Evolutionary conservation across 2,888 invertebrate genomes (phyloP), one percentile per base, ranked within the genome.

Genomic region (Drosophila mulleri): DNA sequence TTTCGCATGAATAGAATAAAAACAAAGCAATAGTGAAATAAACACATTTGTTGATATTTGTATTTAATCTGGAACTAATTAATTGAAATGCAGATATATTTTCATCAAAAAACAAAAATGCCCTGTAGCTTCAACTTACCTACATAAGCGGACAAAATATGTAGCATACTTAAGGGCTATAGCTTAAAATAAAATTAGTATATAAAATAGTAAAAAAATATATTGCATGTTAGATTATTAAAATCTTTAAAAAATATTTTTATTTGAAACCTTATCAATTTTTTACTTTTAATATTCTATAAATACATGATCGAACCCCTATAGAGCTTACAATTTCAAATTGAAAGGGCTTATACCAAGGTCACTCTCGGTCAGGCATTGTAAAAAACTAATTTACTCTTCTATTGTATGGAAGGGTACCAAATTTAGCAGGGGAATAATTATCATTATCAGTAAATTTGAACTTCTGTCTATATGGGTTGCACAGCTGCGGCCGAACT

Each of bases 401-500:
- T 48, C 12, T 8, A 9, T 29, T 29, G 8, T 8, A 29, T 29
- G 29, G 29, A 2, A 29, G 29, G 29, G 26, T 26, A 26, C 26
- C 6, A 29, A 29, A 29, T 29, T 29, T 29, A 8, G 8, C 29
- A 29, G 29, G 29, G 29, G 29, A 29, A 20, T 26, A 26, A 26
- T 6, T 26, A 26, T 26, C 26, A 26, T 26, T 26, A 26, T 26
- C 26, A 26, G 26, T 26, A 26, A 26, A 26, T 26, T 26, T 26
- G 26, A 26, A 7, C 26, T 26, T 26, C 6, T 26, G 26, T 26
- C 26, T 26, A 26, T 7, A 26, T 26, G 26, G 26, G 26, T 26
- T 26, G 26, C 7, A 26, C 47, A 67, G 56, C 57, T 73, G 70
- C 47, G 26, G 14, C 37, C n/a, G 66, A 14, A 44, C 61, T 88